A percentile compares a stretch with the other conserved stretches of the same genome.
These are phyloP conservation scores for Sinocyclocheilus anshuiensis DNA, from an alignment of 2,113 vertebrate genomes.

Conservation along the genomic window DNA sequence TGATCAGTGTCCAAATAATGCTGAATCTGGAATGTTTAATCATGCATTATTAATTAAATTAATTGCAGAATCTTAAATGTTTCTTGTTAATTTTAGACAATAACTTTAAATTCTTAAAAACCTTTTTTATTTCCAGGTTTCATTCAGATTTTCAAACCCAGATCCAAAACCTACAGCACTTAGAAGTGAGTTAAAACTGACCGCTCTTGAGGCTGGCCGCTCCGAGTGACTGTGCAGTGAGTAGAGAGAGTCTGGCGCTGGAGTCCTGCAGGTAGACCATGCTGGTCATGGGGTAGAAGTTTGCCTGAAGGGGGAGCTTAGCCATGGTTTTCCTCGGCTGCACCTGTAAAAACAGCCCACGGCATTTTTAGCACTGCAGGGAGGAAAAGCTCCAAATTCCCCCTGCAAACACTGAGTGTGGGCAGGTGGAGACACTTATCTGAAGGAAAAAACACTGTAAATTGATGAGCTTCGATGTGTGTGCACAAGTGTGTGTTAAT, in stretches of 20 bases:
- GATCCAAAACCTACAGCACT: not conserved
- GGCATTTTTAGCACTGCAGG: not conserved
- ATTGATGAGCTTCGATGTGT: not conserved
- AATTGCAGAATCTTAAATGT: too few relatives aligned
- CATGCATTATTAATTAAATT: not conserved
- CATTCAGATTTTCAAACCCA: not conserved
- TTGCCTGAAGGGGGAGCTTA: slow-evolving; percentile 92
- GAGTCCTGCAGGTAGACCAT: slow-evolving; percentile 86
- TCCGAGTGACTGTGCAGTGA: slow-evolving; percentile 87
- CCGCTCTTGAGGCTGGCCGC: slow-evolving; percentile 84
- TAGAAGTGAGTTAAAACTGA: slow-evolving; percentile 59
- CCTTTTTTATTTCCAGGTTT: too few relatives aligned
- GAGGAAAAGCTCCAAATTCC: not conserved
- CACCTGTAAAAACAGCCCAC: slow-evolving; percentile 74
- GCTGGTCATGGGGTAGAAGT: slow-evolving; percentile 90
- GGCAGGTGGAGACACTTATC: slow-evolving; percentile 1
- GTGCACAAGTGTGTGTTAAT: not conserved
- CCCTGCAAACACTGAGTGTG: not conserved
- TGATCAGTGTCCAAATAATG: too few relatives aligned
- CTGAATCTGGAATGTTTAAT: too few relatives aligned
- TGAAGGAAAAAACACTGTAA: slow-evolving; percentile 8
- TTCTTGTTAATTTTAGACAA: too few relatives aligned
- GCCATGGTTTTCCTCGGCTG: slow-evolving; percentile 82
- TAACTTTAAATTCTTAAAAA: too few relatives aligned
- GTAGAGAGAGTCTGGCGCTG: slow-evolving; percentile 77